Conservation (phyloP, 2,113 vertebrate genomes). For the Egretta garzetta region DNA sequence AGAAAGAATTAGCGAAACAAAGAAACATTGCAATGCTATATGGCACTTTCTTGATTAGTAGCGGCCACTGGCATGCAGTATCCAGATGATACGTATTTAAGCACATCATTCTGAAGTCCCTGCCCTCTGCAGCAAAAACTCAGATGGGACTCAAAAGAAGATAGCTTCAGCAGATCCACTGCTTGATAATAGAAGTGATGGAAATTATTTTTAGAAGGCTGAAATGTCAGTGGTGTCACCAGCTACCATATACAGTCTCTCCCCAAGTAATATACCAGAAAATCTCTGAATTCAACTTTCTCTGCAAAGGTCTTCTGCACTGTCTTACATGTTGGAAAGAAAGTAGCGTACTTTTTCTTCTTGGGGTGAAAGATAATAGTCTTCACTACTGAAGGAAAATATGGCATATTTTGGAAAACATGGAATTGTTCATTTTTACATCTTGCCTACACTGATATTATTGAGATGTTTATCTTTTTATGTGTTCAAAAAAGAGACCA, state of each 20-base stretch:
- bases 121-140: neutral
- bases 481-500: neutral
- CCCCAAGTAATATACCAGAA: neutral
- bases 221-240: neutral
- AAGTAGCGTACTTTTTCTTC: neutral
- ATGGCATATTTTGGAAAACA: neutral
- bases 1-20: constrained; percentile 10
- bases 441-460: neutral
- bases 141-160: neutral
- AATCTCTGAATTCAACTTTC: neutral
- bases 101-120: neutral
- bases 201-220: neutral
- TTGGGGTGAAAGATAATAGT: neutral
- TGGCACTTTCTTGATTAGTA: neutral
- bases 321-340: neutral
- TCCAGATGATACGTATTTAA: neutral
- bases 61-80: neutral
- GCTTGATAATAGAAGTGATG: neutral
- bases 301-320: neutral
- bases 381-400: neutral
- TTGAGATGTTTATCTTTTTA: neutral
- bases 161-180: neutral
- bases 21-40: neutral
- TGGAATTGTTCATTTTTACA: neutral
- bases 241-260: neutral